Evolutionary conservation across 2,113 vertebrate genomes (phyloP).

Genomic region (Epinephelus moara): DNA sequence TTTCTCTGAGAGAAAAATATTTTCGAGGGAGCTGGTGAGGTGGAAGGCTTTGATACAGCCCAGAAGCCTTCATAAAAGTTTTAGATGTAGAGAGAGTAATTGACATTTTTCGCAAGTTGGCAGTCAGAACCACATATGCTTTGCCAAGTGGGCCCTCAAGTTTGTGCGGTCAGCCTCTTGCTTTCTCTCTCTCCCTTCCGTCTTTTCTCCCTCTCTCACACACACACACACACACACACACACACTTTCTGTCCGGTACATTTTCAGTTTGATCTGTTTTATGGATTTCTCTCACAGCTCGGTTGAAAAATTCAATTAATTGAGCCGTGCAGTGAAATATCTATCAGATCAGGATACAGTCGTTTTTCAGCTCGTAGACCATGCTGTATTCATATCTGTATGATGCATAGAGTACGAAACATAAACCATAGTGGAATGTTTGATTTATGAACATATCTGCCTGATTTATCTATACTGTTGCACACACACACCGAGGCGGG

Average conservation of each 20-base stretch:
- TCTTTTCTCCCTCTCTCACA: constrained; percentile 10
- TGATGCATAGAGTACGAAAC: constrained; percentile 61
- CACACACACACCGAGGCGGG: constrained; percentile 48
- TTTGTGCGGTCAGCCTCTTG: constrained; percentile 67
- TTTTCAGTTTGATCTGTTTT: constrained; percentile 70
- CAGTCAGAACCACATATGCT: constrained; percentile 72
- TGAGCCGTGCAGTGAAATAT: constrained; percentile 72
- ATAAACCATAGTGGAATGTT: constrained; percentile 45
- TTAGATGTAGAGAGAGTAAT: constrained; percentile 79
- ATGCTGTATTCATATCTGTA: constrained; percentile 60
- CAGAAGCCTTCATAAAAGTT: constrained; percentile 83
- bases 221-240: constrained; percentile 1
- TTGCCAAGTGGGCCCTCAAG: constrained; percentile 73
- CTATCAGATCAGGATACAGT: constrained; percentile 67
- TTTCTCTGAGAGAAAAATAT: constrained; percentile 79
- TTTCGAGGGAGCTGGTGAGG: constrained; percentile 67
- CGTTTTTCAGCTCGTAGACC: constrained; percentile 64
- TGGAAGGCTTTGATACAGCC: constrained; percentile 81
- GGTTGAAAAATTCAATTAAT: constrained; percentile 76
- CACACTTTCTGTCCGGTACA: constrained; percentile 16
- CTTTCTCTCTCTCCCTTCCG: constrained; percentile 16
- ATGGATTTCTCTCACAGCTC: constrained; percentile 72
- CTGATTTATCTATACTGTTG: constrained; percentile 70
- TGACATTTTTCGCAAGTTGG: constrained; percentile 81
- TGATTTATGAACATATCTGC: constrained; percentile 75